phyloP scores from a whole-genome alignment of 1,140 invertebrate species.

The Solenopsis invicta region DNA sequence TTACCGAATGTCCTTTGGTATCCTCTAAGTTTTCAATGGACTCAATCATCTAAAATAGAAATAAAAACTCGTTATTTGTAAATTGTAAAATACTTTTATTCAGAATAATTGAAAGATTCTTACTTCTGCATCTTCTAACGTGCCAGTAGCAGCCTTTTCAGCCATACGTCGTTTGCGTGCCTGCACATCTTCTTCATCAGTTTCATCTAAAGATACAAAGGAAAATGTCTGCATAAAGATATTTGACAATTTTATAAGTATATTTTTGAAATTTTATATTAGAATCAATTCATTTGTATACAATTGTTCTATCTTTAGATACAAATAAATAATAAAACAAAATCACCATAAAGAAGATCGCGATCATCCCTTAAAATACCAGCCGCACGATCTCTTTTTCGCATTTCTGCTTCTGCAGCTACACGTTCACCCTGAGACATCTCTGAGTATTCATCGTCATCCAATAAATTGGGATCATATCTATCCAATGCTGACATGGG shows the following conservation, averaged over 20 bases:
- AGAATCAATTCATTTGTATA: conserved; percentile 17
- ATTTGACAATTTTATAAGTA: conserved; percentile 28
- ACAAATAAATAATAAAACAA: conserved; percentile 4
- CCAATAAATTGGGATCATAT: conserved; percentile 95
- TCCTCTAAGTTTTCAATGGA: conserved; percentile 99
- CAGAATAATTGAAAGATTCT: conserved; percentile 30
- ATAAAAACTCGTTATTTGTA: conserved; percentile 52
- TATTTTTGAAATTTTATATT: background rate
- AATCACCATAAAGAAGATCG: conserved; percentile 91
- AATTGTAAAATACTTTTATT: conserved; percentile 1
- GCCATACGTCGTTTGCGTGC: conserved; percentile 92
- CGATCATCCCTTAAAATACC: conserved; percentile 93
- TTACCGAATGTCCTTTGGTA: conserved; percentile 95
- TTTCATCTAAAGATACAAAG: conserved; percentile 86
- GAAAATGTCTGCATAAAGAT: background rate
- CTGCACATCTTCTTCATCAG: conserved; percentile 89
- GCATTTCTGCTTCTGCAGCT: conserved; percentile 96
- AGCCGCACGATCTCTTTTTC: conserved; percentile 94
- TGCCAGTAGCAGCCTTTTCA: conserved; percentile 95
- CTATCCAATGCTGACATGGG: conserved; percentile 97
- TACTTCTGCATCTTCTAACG: conserved; percentile 91
- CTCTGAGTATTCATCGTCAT: conserved; percentile 96
- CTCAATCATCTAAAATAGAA: conserved; percentile 93
- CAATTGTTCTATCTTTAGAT: background rate
- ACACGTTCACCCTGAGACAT: conserved; percentile 94